A percentile compares a stretch with the other conserved stretches of the same genome.
Evolutionary conservation across 2,797 vertebrate genomes (phyloP).

Genomic region (Pipistrellus pygmaeus): DNA sequence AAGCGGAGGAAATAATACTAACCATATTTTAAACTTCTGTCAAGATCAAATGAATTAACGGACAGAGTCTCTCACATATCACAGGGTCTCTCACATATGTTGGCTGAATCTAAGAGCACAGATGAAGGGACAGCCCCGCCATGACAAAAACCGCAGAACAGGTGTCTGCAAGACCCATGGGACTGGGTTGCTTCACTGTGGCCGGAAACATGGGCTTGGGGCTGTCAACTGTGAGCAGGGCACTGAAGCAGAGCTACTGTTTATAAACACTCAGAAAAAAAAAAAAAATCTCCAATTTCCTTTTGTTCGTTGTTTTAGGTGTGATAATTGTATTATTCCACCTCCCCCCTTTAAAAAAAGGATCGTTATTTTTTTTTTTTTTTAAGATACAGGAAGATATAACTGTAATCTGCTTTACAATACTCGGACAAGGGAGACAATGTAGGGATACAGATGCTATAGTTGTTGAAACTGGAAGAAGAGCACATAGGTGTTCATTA

Average conservation of each 20-base stretch:
- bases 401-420: background rate
- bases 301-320: background rate
- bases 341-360: background rate
- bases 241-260: slow-evolving; percentile 49
- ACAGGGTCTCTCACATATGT: background rate
- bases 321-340: background rate
- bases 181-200: background rate
- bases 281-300: background rate
- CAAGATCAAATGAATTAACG: background rate
- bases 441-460: background rate
- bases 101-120: background rate
- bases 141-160: slow-evolving; percentile 44
- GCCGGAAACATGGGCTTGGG: background rate
- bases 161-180: slow-evolving; percentile 67
- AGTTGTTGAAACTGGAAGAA: background rate
- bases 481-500: background rate
- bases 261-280: slow-evolving; percentile 52
- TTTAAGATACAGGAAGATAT: background rate
- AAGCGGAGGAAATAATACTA: background rate
- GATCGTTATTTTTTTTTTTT: background rate
- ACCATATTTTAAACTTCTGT: background rate
- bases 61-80: background rate
- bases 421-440: background rate
- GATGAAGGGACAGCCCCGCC: slow-evolving; percentile 22
- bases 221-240: slow-evolving; percentile 38